phyloP scores from a whole-genome alignment of 2,113 vertebrate genomes.

The Camelus dromedarius region DNA sequence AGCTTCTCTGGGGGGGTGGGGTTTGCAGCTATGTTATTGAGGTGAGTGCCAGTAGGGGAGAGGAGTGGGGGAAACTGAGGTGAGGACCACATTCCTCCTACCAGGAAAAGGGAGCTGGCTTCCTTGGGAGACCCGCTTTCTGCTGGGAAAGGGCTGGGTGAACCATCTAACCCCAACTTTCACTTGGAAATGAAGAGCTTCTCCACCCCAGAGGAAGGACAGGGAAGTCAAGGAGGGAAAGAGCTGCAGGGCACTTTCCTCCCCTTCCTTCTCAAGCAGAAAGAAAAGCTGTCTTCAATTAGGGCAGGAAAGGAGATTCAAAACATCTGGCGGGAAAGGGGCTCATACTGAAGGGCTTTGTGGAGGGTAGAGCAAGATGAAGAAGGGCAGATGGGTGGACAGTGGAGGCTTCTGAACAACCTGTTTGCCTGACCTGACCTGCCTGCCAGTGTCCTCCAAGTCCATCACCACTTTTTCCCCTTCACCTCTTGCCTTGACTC shows the following conservation, averaged over 20 bases:
- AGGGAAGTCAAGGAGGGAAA: slow-evolving; percentile 25
- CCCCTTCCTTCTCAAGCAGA: slow-evolving; percentile 60
- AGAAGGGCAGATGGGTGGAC: not conserved
- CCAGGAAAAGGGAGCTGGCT: not conserved
- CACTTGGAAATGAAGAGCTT: slow-evolving; percentile 78
- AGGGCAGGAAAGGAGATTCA: slow-evolving; percentile 79
- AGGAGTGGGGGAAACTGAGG: not conserved
- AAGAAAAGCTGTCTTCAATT: slow-evolving; percentile 81
- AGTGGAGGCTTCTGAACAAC: not conserved
- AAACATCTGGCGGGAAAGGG: slow-evolving; percentile 81
- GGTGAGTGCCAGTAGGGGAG: not conserved
- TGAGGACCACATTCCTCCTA: not conserved
- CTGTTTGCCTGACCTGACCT: not conserved
- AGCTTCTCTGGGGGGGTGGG: not conserved
- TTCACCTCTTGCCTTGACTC: not conserved
- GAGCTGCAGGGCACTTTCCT: not conserved
- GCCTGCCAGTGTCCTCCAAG: not conserved
- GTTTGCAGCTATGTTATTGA: not conserved
- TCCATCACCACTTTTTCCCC: not conserved
- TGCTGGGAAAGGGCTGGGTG: slow-evolving; percentile 59
- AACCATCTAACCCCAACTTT: slow-evolving; percentile 51
- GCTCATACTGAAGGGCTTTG: slow-evolving; percentile 3
- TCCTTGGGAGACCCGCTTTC: slow-evolving; percentile 38
- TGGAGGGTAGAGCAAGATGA: not conserved
- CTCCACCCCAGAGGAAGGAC: slow-evolving; percentile 72